Evolutionary conservation across 2,888 invertebrate genomes (phyloP), one percentile per base, ranked within the genome.

Genomic region (Gortyna flavago): DNA sequence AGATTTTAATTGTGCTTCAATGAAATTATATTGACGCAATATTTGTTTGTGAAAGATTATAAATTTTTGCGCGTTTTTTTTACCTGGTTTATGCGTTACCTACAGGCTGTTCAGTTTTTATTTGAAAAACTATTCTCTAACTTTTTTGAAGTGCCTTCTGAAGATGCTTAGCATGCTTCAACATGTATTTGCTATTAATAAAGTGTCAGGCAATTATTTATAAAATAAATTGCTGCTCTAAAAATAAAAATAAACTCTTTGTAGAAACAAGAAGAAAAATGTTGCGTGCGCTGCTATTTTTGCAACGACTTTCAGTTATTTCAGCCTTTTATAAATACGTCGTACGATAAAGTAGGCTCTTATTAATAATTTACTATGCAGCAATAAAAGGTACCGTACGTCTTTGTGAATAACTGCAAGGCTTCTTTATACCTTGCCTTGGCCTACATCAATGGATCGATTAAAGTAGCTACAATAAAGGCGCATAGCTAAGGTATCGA

Each of bases 361-460:
- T 70, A 81, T 82, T 57, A n/a, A 51, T 81, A 68, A 72, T 64
- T 61, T 32, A 16, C 38, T 65, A 62, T 73, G 74, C 67, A 66
- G 64, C 18, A 66, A 59, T 62, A 77, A 69, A 35, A 57, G 6
- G 35, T 35, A 79, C 35, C 3, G 35, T 35, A 79, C 35, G 57
- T 59, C 68, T 80, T 77, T 69, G 76, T 75, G 68, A 57, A 67
- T 32, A 71, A 79, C 59, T 81, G 78, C 76, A 87, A 86, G 85
- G 77, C 77, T 85, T 85, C 79, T 25, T 25, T 29, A 71, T 35
- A n/a, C n/a, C n/a, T n/a, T 68, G 35, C 86, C 85, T 86, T 87
- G 89, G 70, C 81, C 85, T 80, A 87, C 73, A 73, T 80, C 25
- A 25, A 69, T 77, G 51, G 59, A 86, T 85, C 85, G 86, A 89